phyloP scores from a whole-genome alignment of 2,888 invertebrate genomes.

The Synergus itoensis region DNA sequence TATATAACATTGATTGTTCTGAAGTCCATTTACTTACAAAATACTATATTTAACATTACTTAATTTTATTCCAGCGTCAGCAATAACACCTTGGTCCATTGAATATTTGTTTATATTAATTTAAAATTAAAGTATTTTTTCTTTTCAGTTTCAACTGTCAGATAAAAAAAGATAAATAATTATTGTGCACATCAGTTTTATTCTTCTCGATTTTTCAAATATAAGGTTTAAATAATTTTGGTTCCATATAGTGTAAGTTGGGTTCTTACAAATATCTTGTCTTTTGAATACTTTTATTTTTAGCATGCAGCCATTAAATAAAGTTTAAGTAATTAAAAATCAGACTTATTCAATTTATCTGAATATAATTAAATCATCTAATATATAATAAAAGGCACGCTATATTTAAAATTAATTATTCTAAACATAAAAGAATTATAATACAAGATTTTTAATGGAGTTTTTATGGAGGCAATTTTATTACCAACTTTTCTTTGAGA shows the following conservation, averaged over 20 bases:
- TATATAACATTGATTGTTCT: constrained; percentile 43
- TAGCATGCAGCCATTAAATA: background rate
- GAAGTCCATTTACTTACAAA: constrained; percentile 12
- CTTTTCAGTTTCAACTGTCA: background rate
- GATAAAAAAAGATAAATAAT: background rate
- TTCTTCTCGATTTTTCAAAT: background rate
- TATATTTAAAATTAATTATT: constrained; percentile 1
- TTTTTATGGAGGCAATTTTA: background rate
- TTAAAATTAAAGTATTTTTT: background rate
- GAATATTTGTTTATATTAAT: constrained; percentile 17
- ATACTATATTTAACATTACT: constrained; percentile 29
- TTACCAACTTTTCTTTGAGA: background rate
- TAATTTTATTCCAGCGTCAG: constrained; percentile 43
- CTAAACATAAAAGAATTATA: background rate
- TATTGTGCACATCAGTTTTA: background rate
- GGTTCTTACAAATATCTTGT: background rate
- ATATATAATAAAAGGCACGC: constrained; percentile 20
- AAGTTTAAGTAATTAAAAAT: background rate
- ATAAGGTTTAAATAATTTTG: background rate
- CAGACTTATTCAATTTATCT: background rate
- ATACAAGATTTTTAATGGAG: background rate
- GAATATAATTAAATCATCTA: background rate
- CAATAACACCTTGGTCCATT: constrained; percentile 60
- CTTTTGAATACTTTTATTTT: background rate
- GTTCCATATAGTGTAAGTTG: background rate